Conservation (phyloP, 2,888 invertebrate species). For the Drosophila nr. perissopoda region DNA sequence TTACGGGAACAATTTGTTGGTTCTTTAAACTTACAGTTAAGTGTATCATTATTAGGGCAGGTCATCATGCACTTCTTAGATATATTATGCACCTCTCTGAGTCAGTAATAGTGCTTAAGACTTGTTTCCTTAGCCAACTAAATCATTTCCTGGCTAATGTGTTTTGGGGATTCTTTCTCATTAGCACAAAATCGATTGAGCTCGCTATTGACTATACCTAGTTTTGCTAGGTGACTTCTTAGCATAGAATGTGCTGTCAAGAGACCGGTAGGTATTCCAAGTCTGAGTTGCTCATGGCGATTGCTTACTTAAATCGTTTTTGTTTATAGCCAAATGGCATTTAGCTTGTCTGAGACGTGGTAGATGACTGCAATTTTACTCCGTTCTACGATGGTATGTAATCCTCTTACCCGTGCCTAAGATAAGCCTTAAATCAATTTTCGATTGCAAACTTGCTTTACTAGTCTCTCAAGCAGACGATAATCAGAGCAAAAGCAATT, state of each 20-base stretch:
- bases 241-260: not conserved
- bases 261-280: not conserved
- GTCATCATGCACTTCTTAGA: too few species aligned
- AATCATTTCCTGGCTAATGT: not conserved
- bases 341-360: not conserved
- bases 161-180: not conserved
- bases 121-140: not conserved
- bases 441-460: not conserved
- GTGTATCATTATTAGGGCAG: not conserved
- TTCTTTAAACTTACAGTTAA: not conserved
- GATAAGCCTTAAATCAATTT: not conserved
- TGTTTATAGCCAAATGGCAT: not conserved
- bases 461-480: not conserved
- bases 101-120: not conserved
- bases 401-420: not conserved
- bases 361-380: not conserved
- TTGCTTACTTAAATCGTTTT: not conserved
- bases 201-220: not conserved
- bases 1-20: not conserved
- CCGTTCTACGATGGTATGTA: not conserved
- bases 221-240: not conserved
- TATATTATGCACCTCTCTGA: not conserved
- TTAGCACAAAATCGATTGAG: not conserved
- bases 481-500: not conserved
- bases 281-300: not conserved